phyloP scores from a whole-genome alignment of 2,888 invertebrate genomes.

The Scotopteryx bipunctaria region DNA sequence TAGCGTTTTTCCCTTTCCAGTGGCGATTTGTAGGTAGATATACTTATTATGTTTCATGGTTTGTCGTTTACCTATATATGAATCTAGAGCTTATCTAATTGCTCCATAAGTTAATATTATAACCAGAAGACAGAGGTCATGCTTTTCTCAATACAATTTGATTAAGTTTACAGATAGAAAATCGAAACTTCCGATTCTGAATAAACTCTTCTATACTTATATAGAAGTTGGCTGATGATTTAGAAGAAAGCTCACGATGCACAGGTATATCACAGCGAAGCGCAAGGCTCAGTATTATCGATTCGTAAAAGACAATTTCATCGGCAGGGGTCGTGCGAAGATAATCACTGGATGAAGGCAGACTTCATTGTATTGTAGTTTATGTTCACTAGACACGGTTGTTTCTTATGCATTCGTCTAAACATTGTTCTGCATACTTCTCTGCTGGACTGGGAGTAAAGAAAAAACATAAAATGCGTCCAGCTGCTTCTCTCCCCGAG shows the following conservation, averaged over 20 bases:
- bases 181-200: no score
- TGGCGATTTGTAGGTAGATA: no score
- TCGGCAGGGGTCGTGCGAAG: slow-evolving; percentile 44
- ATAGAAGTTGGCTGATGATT: slow-evolving; percentile 30
- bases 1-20: no score
- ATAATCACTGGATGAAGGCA: slow-evolving; percentile 32
- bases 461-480: no score
- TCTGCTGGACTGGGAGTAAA: not conserved
- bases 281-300: slow-evolving; percentile 56
- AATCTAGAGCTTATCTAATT: no score
- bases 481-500: no score
- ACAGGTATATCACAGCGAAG: slow-evolving; percentile 41
- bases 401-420: not conserved
- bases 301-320: slow-evolving; percentile 71
- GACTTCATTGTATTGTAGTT: slow-evolving; percentile 7
- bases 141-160: no score
- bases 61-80: no score
- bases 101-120: no score
- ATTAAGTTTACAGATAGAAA: no score
- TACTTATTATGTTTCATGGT: no score
- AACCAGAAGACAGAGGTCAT: no score
- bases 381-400: slow-evolving; percentile 6
- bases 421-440: not conserved
- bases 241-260: slow-evolving; percentile 13
- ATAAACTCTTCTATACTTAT: slow-evolving; percentile 18